Evolutionary conservation across 2,888 invertebrate species (phyloP), one percentile per base, ranked within the genome.

Genomic region (Anticlea derivata): DNA sequence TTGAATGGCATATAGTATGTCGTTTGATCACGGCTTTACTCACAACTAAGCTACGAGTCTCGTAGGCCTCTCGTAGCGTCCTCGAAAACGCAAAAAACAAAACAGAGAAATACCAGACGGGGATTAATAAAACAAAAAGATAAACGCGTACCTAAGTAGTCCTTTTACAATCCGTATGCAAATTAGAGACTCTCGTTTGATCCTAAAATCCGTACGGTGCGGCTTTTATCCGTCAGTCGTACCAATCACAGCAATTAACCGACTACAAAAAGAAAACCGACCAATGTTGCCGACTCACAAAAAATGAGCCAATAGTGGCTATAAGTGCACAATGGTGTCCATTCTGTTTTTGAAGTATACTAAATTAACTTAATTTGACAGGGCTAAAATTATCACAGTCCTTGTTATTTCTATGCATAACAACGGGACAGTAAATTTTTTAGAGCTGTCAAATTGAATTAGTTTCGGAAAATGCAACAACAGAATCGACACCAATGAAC

Each of bases 171-270:
- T 75, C 69, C 44, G 70, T 73, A 67, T 67, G 73, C 68, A 73
- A 80, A 81, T 80, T 74, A 78, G 65, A 74, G 73, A 66, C 63
- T 72, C 66, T 69, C 72, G 73, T 75, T 73, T 70, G 66, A 66
- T 70, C 66, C 72, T 72, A 73, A 76, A 78, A 80, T 78, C 73
- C 75, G 65, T 61, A 66, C 67, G 79, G 75, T 72, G 76, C 77
- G 73, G 78, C 77, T 84, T 78, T 80, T 78, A 80, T 80, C 75
- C 77, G 69, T 70, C 75, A 74, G 70, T 75, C 77, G 80, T 77
- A 80, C 82, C 85, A 84, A 86, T 85, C 85, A 82, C 73, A 79
- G 78, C 83, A 84, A 84, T 84, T 85, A 83, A 79, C 77, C 74
- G 68, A 78, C 70, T 78, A 77, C 75, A 75, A 78, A 79, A 75